A percentile compares a stretch with the other conserved stretches of the same genome.
These are phyloP conservation scores for Passer domesticus DNA, from an alignment of 2,113 vertebrate genomes.

Conservation along the genomic window DNA sequence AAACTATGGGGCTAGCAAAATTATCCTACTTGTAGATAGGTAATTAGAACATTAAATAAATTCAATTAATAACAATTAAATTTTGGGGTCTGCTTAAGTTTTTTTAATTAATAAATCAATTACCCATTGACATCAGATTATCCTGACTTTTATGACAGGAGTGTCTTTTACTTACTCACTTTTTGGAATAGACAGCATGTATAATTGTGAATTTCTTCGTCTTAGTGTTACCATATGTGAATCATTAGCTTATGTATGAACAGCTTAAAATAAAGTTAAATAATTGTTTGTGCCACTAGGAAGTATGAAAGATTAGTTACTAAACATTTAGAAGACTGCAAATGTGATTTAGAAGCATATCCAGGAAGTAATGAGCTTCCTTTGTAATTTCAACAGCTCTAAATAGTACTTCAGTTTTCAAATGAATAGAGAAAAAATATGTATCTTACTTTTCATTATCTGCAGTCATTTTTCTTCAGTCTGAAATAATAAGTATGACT, in stretches of 20 bases:
- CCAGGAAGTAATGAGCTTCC: background rate
- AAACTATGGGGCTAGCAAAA: background rate
- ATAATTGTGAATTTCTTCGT: background rate
- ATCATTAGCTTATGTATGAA: background rate
- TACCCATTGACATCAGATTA: background rate
- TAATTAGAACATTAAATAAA: background rate
- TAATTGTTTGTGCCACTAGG: background rate
- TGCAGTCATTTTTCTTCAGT: background rate
- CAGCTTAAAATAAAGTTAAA: background rate
- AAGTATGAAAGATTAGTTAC: background rate
- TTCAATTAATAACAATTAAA: background rate
- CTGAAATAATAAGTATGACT: background rate
- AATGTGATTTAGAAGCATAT: background rate
- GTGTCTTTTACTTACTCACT: background rate
- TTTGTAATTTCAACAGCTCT: slow-evolving; percentile 11
- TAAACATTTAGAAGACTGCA: background rate
- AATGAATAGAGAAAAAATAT: background rate
- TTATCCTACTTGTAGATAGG: background rate
- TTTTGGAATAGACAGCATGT: background rate
- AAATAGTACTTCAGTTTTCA: background rate
- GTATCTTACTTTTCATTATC: background rate
- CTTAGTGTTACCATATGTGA: background rate
- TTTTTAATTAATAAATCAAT: background rate
- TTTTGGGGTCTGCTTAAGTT: background rate
- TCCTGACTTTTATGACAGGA: background rate